Evolutionary conservation across 2,797 vertebrate species (phyloP).

Genomic region (Rhodeus uyekii): DNA sequence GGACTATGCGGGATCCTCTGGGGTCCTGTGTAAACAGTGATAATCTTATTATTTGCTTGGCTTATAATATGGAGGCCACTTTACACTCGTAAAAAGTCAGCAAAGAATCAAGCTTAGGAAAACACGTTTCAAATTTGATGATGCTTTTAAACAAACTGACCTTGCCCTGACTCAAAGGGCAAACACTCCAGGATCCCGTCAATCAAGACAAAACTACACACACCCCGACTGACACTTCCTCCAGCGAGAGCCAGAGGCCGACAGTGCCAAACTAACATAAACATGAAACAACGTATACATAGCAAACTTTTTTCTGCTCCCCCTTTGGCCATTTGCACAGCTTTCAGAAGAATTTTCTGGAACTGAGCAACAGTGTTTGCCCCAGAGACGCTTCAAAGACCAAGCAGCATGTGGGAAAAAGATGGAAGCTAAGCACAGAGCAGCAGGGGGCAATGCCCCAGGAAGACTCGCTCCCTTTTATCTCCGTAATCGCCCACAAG

Average conservation of each 20-base stretch:
- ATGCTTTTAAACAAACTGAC: constrained; percentile 45
- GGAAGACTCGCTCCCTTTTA: constrained; percentile 40
- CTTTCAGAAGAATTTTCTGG: constrained; percentile 48
- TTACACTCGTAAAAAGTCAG: constrained; percentile 32
- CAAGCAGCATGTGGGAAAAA: constrained; percentile 35
- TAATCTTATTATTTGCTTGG: constrained; percentile 28
- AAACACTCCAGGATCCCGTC: constrained; percentile 44
- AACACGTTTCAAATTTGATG: constrained; percentile 22
- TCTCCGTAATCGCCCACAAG: constrained; percentile 23
- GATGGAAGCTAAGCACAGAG: constrained; percentile 31
- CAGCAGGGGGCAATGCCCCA: constrained; percentile 10
- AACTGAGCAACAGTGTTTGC: constrained; percentile 37
- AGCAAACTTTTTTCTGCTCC: constrained; percentile 38
- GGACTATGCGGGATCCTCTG: constrained; percentile 88
- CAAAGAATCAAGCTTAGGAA: constrained; percentile 28
- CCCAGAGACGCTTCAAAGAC: constrained; percentile 49
- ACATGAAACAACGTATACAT: constrained; percentile 47
- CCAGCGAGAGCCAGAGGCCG: constrained; percentile 23
- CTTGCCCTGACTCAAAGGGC: constrained; percentile 38
- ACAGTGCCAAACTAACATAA: constrained; percentile 51
- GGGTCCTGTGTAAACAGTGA: constrained; percentile 80
- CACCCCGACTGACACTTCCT: constrained; percentile 37
- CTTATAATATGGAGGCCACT: constrained; percentile 17
- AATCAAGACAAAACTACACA: constrained; percentile 49
- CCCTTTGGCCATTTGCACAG: constrained; percentile 40